These are phyloP conservation scores for Regulus satrapa DNA, from an alignment of 2,113 vertebrate genomes.

Conservation along the genomic window DNA sequence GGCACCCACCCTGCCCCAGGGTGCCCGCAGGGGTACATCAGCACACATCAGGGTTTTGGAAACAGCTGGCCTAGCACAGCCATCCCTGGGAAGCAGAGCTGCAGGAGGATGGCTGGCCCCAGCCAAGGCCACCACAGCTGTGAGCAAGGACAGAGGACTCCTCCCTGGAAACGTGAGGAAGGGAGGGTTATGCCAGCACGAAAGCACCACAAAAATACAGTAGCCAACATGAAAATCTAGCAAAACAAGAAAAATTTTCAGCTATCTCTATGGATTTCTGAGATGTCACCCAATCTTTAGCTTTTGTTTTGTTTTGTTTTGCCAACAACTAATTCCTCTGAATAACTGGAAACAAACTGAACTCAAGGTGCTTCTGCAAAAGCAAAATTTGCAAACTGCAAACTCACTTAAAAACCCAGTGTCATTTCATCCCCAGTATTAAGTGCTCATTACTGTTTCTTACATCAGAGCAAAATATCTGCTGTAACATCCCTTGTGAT, in stretches of 20 bases:
- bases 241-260: neutral
- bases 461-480: neutral
- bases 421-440: neutral
- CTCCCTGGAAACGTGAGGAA: neutral
- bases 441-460: neutral
- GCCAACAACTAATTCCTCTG: neutral
- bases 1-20: neutral
- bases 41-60: neutral
- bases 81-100: neutral
- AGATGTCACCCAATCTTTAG: neutral
- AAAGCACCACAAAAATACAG: neutral
- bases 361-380: neutral
- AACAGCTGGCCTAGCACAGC: neutral
- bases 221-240: neutral
- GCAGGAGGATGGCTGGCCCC: neutral
- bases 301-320: neutral
- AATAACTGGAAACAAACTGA: neutral
- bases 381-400: neutral
- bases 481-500: neutral
- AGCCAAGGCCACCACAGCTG: neutral
- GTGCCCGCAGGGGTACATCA: accelerated
- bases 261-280: neutral
- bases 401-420: neutral
- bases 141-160: neutral
- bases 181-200: neutral